phyloP scores from a whole-genome alignment of 2,113 vertebrate species.

The Loxodonta africana region DNA sequence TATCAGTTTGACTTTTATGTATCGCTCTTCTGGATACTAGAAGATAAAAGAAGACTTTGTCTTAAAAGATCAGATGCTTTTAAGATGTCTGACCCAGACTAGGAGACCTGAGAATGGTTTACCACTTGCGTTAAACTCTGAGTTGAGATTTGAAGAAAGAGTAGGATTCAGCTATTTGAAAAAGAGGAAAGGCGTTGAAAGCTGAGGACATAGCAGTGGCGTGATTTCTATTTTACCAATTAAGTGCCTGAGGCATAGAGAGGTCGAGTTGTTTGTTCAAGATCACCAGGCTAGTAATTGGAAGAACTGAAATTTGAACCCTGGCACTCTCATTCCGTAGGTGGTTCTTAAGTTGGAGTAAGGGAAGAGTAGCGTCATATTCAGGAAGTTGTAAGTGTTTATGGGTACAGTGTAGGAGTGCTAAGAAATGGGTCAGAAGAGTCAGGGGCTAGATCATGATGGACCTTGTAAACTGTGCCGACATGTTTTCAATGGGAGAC shows the following conservation, averaged over 20 bases:
- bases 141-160: not conserved
- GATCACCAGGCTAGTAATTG: not conserved
- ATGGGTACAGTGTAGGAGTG: conserved; percentile 16
- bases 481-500: not conserved
- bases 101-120: not conserved
- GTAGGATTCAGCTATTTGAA: not conserved
- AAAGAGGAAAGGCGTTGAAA: not conserved
- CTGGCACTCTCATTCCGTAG: conserved; percentile 7
- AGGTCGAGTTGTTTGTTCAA: not conserved
- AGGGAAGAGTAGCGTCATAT: not conserved
- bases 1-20: not conserved
- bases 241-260: not conserved
- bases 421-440: conserved; percentile 32
- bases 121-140: not conserved
- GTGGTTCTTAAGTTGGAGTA: not conserved
- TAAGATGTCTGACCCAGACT: not conserved
- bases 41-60: conserved; percentile 2
- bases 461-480: not conserved
- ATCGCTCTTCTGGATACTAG: not conserved
- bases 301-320: not conserved
- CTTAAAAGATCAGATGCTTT: not conserved
- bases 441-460: not conserved
- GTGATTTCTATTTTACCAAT: not conserved
- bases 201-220: not conserved
- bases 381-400: not conserved